phyloP scores from a whole-genome alignment of 1,140 invertebrate species.

The Ridgeia piscesae region DNA sequence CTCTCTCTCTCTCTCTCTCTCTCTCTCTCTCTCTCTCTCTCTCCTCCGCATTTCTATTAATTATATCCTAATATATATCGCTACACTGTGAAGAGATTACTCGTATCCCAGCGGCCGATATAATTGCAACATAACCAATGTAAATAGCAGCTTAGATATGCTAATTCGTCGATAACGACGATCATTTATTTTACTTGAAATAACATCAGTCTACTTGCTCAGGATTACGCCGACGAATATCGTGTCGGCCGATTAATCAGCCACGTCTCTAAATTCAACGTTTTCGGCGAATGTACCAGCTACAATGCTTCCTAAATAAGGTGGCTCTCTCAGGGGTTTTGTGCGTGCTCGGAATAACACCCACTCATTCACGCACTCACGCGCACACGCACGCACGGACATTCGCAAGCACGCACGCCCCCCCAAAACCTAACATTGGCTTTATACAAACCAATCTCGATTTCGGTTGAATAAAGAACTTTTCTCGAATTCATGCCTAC shows the following conservation, averaged over 20 bases:
- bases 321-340: background rate
- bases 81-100: background rate
- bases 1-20: background rate
- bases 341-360: background rate
- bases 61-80: background rate
- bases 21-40: background rate
- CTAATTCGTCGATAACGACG: background rate
- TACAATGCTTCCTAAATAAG: background rate
- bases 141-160: background rate
- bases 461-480: no score
- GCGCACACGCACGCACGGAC: background rate
- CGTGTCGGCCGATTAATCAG: background rate
- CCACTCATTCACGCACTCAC: background rate
- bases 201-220: background rate
- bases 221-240: background rate
- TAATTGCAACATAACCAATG: background rate
- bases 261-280: background rate
- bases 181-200: background rate
- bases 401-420: no score
- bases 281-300: background rate
- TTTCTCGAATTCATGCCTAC: no score
- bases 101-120: background rate
- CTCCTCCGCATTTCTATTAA: background rate
- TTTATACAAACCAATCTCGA: no score
- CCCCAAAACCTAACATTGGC: no score